Base-by-base conservation (phyloP, 2,113 vertebrate species). In the Lanius ludovicianus region DNA sequence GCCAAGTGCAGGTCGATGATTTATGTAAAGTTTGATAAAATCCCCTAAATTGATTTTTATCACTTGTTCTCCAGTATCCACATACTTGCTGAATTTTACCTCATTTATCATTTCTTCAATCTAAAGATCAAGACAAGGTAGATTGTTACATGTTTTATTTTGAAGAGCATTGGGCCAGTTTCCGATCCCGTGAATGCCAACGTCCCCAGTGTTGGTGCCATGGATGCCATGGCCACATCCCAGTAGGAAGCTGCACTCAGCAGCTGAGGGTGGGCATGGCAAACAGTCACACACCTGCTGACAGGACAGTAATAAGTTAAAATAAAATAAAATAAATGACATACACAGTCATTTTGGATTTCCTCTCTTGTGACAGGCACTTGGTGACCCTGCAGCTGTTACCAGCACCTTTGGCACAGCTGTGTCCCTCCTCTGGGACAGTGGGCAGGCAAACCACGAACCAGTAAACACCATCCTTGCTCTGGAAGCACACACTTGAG, bases 101-200 rank as follows among this genome's bases (percentile, higher is more conserved):
- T 99, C 99, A 6, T 99, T 99, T 78, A 98, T 97, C 96, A 99
- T 99, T 88, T 99, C 98, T 89, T 99, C 98, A 70, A 99, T 97
- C 99, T 99, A 95, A 77, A 94, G 62, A 80, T 33, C 44, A 84
- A 82, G 69, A 73, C 69, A 76, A 92, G 57, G 44, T 23, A 75
- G 35, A 30, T 11, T 22, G 69, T 90, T 62, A 76, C 6, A 10
- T 0, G 0, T 37, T 65, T 33, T 49, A 39, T 83, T 84, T 41
- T 57, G 39, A 37, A 25, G 86, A 78, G n/a, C 63, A 30, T 5
- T 7, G 7, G 46, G 22, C 27, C 44, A 4, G 35, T 63, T 91
- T 67, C 52, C 0, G 0, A 39, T 3, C 55, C 62, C 4, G 1
- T 23, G 39, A 68, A 8, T 16, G 30, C 46, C 47, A 7, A 2